Conservation (phyloP, 2,113 vertebrate species). For the Andinoacara biseriatus region DNA sequence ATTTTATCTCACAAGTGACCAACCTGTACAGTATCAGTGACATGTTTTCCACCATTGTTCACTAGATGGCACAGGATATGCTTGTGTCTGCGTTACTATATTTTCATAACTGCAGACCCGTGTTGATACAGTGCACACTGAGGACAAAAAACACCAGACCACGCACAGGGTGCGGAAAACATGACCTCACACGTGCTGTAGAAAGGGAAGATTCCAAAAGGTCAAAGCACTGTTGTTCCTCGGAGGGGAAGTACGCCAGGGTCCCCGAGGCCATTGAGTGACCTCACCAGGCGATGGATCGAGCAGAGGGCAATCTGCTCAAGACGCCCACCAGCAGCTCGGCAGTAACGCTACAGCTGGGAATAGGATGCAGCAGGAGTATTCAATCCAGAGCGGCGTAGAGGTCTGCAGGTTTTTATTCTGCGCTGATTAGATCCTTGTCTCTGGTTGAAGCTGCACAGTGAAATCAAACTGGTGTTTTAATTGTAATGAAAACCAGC, state of each 20-base stretch:
- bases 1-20: constrained; percentile 49
- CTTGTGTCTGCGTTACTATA: constrained; percentile 49
- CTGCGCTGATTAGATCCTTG: constrained; percentile 30
- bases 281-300: constrained; percentile 69
- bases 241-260: constrained; percentile 63
- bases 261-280: constrained; percentile 65
- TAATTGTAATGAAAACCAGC: constrained; percentile 23
- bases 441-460: constrained; percentile 20
- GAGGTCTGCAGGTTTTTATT: constrained; percentile 24
- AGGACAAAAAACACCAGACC: constrained; percentile 62
- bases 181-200: constrained; percentile 71
- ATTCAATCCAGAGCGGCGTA: not conserved
- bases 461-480: constrained; percentile 29
- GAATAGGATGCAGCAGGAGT: not conserved
- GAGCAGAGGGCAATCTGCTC: constrained; percentile 60
- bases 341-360: not conserved
- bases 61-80: constrained; percentile 55
- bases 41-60: constrained; percentile 64
- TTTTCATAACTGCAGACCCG: constrained; percentile 66
- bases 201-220: constrained; percentile 70
- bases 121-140: constrained; percentile 66
- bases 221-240: constrained; percentile 72
- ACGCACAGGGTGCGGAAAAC: constrained; percentile 63
- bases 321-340: constrained; percentile 58
- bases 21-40: constrained; percentile 53